Percentiles rank a stretch among this genome's conserved stretches.
These are phyloP conservation scores for Dendrolimus houi DNA, from an alignment of 2,888 invertebrate genomes.

Conservation along the genomic window DNA sequence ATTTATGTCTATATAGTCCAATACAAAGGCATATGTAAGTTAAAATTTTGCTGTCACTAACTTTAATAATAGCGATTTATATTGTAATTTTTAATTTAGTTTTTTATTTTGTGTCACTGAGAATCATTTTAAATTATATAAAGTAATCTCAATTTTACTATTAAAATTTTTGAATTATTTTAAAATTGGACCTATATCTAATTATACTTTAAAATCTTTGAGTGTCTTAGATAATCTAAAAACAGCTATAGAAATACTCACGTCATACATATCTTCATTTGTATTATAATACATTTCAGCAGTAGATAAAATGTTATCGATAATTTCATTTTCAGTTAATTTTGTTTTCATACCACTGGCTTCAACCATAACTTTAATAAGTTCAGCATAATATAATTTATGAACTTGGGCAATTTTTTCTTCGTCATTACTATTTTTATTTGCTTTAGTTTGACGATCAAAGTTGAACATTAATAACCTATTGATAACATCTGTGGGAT, in stretches of 20 bases:
- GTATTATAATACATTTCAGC: slow-evolving; percentile 67
- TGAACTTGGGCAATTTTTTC: slow-evolving; percentile 35
- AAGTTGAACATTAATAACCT: background rate
- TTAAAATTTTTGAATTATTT: no score
- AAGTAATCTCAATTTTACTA: no score
- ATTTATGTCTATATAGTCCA: no score
- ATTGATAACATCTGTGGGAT: background rate
- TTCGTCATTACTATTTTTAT: slow-evolving; percentile 15
- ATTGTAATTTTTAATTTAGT: no score
- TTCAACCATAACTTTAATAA: slow-evolving; percentile 63
- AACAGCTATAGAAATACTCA: slow-evolving; percentile 26
- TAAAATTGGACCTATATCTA: no score
- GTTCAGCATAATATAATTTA: slow-evolving; percentile 52
- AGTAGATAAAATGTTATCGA: slow-evolving; percentile 56
- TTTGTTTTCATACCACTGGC: slow-evolving; percentile 30
- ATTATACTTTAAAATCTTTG: no score
- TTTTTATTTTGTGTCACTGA: no score
- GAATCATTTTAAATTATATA: no score
- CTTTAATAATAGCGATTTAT: no score
- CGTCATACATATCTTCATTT: slow-evolving; percentile 72
- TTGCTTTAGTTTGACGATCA: background rate
- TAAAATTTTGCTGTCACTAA: no score
- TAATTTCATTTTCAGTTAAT: slow-evolving; percentile 48
- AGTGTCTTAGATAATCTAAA: no score
- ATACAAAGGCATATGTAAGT: no score